Evolutionary conservation across 2,888 invertebrate species (phyloP), one percentile per base, ranked within the genome.

Genomic region (Iphiclides podalirius): DNA sequence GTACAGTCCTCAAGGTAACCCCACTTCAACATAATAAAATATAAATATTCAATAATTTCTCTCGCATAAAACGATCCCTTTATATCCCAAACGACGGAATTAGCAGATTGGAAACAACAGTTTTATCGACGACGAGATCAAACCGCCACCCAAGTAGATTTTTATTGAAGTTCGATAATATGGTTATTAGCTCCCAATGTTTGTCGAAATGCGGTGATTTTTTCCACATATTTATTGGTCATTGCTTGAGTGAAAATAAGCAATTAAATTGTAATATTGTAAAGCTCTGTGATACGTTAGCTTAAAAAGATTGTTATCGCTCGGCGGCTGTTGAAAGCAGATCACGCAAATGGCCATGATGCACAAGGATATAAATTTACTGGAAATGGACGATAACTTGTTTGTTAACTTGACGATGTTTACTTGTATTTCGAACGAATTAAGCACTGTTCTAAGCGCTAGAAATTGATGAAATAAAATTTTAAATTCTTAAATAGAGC

Each of bases 151-250:
- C 66, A 63, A 54, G 54, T 52, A 44, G 63, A 20, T 34, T 51
- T 52, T 50, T 41, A 47, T 43, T 8, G 28, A 28, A 34, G 11
- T 4, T 38, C 45, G 42, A 50, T 52, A 47, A 42, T 52, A 42
- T 51, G 16, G 23, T 50, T 47, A 52, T 49, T 31, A 23, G 36
- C 31, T 15, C 37, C 20, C 26, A 52, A 59, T 47, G 17, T 52
- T 60, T 53, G 55, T 55, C 57, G 64, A 64, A 64, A 67, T 59
- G 58, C 53, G 57, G 54, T 53, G 61, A 63, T 72, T 66, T 70
- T 64, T 59, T 71, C 63, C 65, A 67, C 61, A 67, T 70, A 55
- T 70, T 72, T 67, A 70, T 70, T 62, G 56, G 50, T 43, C 47
- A 42, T 55, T 52, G 60, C 62, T 59, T 61, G 53, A 59, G 49